These are phyloP conservation scores for Eptesicus fuscus DNA, from an alignment of 2,113 vertebrate species.

Conservation along the genomic window DNA sequence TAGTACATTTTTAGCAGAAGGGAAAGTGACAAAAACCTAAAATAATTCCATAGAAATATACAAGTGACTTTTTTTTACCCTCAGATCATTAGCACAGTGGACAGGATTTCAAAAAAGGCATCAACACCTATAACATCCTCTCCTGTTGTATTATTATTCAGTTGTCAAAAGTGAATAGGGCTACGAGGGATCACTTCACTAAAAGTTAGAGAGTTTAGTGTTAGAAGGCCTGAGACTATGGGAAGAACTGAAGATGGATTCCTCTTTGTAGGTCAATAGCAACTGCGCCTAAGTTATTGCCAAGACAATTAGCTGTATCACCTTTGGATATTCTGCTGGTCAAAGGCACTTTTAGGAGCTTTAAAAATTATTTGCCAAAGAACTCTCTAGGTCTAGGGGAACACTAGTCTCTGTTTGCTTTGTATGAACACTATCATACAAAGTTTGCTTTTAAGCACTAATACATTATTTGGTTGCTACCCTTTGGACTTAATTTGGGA, in stretches of 20 bases:
- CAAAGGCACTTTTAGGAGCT: background rate
- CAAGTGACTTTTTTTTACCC: conserved; percentile 38
- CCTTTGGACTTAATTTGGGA: background rate
- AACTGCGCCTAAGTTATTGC: background rate
- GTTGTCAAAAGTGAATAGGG: conserved; percentile 31
- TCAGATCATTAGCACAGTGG: conserved; percentile 43
- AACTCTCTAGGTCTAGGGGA: background rate
- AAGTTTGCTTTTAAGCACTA: background rate
- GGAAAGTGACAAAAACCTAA: conserved; percentile 65
- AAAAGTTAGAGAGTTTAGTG: conserved; percentile 38
- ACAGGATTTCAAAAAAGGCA: conserved; percentile 48
- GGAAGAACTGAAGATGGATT: conserved; percentile 8
- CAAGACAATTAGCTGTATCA: background rate
- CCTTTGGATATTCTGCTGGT: background rate
- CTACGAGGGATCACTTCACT: background rate
- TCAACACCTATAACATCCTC: background rate
- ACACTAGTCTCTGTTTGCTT: background rate
- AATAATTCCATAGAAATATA: conserved; percentile 69
- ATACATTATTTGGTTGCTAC: background rate
- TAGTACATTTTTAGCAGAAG: conserved; percentile 52
- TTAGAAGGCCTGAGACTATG: conserved; percentile 15
- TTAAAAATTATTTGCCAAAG: conserved; percentile 37
- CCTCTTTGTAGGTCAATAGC: background rate
- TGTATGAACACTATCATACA: background rate
- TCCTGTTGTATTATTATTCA: conserved; percentile 28